Conservation (phyloP, 2,888 invertebrate species). For the Drosophila ezoana region DNA sequence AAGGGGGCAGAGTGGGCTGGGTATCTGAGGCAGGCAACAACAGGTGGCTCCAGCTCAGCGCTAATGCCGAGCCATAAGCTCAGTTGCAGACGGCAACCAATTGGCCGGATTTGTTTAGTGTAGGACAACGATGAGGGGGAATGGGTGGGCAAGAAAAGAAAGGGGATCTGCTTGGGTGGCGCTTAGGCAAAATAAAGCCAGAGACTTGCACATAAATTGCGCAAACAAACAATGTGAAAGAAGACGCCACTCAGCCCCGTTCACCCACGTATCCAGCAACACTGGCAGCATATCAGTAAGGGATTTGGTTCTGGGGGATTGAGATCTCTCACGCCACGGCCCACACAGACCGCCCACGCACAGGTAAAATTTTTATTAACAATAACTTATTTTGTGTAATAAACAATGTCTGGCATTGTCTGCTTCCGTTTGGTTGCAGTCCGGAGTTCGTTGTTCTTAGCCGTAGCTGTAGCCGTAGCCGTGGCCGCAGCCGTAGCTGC, state of each 20-base stretch:
- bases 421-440: constrained; percentile 26
- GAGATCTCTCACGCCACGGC: constrained; percentile 1
- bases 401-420: constrained; percentile 59
- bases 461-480: constrained; percentile 3
- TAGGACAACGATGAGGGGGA: not conserved
- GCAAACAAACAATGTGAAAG: constrained; percentile 39
- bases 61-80: constrained; percentile 52
- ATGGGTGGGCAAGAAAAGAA: not conserved
- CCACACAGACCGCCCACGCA: not conserved
- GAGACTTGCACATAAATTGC: constrained; percentile 51
- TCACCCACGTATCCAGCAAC: not conserved
- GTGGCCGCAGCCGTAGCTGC: constrained; percentile 13
- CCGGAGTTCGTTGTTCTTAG: constrained; percentile 17
- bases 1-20: not conserved
- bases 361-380: constrained; percentile 65
- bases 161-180: constrained; percentile 20
- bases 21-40: constrained; percentile 36
- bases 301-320: constrained; percentile 26
- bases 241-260: not conserved
- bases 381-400: constrained; percentile 67
- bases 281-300: constrained; percentile 23
- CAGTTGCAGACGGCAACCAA: constrained; percentile 60
- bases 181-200: constrained; percentile 47
- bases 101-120: constrained; percentile 48
- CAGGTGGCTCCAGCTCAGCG: constrained; percentile 55